Base-by-base conservation (phyloP, 2,797 vertebrate species). In the Manis crassicaudata region DNA sequence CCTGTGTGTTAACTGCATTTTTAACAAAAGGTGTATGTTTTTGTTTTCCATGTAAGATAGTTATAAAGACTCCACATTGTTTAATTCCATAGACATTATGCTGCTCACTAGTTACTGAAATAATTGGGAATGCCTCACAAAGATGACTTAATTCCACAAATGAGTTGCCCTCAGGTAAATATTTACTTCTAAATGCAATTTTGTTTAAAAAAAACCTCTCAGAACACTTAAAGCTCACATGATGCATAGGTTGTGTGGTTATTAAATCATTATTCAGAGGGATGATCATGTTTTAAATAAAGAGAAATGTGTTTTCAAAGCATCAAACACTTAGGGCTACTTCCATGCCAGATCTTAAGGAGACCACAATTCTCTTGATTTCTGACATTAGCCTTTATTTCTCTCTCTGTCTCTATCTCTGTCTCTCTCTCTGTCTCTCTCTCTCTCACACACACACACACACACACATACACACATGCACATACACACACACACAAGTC, bases 61-160 rank as follows among this genome's bases (percentile, higher is more conserved):
- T 81, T 88, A 96, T 63, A 88, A 96, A 94, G 80, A 60, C 52
- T 96, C 95, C 56, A 80, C 27, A 23, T 79, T 92, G 67, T 92
- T 70, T 80, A 95, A 97, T 97, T 96, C 93, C 92, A 94, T 75
- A 94, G 76, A 92, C 95, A 94, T 54, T 90, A 89, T 76, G 50
- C 35, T 94, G 54, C 83, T 96, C 32, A 21, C 91, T 92, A 81
- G 94, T 97, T 92, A 94, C 32, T 92, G 85, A 96, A 96, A 97
- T 96, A 94, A 97, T 92, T 37, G 40, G 92, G 46, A 52, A 86
- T 80, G 77, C 88, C 95, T 97, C 93, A 88, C 77, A 92, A 96
- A 90, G 82, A 96, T 97, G 96, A 96, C 96, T 97, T 95, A 97
- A 97, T 95, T 97, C 96, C 79, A 92, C 81, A 94, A 97, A 96